A percentile compares a stretch with the other conserved stretches of the same genome.
Evolutionary conservation across 1,140 invertebrate genomes (phyloP).

Genomic region (Trichonephila inaurata): DNA sequence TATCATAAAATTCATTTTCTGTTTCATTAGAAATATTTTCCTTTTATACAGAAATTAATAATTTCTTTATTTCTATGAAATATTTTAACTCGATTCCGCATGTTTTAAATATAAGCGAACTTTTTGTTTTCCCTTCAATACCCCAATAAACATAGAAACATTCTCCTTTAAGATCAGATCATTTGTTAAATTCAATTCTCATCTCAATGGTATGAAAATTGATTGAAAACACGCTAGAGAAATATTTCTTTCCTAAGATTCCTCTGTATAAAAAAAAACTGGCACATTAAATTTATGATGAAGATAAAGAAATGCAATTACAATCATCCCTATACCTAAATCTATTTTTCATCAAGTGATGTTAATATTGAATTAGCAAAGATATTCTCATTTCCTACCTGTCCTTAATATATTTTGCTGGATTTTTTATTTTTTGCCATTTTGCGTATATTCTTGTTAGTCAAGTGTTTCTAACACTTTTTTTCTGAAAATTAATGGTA

Average conservation of each 20-base stretch:
- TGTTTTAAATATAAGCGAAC: background rate
- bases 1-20: no score
- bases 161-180: background rate
- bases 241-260: background rate
- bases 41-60: background rate
- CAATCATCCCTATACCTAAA: constrained; percentile 13
- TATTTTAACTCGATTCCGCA: background rate
- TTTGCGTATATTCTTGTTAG: constrained; percentile 19
- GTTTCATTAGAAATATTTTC: no score
- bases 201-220: background rate
- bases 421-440: background rate
- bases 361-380: constrained; percentile 22
- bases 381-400: background rate
- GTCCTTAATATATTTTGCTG: background rate
- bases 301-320: constrained; percentile 2
- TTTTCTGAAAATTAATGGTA: constrained; percentile 40
- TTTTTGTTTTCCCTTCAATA: background rate
- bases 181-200: constrained; percentile 20
- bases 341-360: constrained; percentile 39
- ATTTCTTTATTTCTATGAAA: background rate
- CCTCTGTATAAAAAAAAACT: background rate
- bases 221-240: background rate
- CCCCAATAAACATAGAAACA: background rate
- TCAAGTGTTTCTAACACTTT: background rate
- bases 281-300: background rate